phyloP scores from a whole-genome alignment of 2,888 invertebrate genomes.

The Anthophora plumipes region DNA sequence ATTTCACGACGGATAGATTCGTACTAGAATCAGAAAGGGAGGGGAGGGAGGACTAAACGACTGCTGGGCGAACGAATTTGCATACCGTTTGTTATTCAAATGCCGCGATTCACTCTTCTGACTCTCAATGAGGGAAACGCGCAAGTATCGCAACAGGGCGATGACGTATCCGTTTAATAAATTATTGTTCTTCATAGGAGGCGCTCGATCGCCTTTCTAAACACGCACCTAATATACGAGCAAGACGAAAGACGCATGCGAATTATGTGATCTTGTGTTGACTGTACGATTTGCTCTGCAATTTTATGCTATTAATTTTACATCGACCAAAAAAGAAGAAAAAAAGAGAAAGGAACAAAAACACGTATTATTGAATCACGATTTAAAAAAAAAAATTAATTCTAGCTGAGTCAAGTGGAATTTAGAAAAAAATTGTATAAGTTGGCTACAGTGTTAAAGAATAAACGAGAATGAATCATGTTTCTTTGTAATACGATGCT shows the following conservation, averaged over 20 bases:
- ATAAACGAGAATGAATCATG: too few species aligned
- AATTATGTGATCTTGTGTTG: conserved; percentile 25
- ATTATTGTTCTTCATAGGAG: conserved; percentile 74
- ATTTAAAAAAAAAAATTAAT: too few species aligned
- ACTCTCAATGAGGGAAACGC: conserved; percentile 78
- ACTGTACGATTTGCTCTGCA: conserved; percentile 2
- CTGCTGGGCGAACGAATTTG: conserved; percentile 75
- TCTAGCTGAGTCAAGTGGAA: too few species aligned
- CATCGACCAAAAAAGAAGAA: neutral
- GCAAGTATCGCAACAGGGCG: conserved; percentile 69
- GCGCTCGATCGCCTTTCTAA: conserved; percentile 69
- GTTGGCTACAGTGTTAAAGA: too few species aligned
- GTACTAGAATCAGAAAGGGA: conserved; percentile 11
- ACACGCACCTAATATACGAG: conserved; percentile 76
- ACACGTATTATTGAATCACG: too few species aligned
- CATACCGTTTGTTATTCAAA: conserved; percentile 84
- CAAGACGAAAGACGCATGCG: conserved; percentile 72
- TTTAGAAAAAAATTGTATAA: neutral
- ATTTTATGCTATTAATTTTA: conserved; percentile 6
- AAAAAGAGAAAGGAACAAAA: neutral
- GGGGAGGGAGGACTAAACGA: conserved; percentile 50
- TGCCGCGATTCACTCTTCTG: conserved; percentile 79
- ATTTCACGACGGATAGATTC: conserved; percentile 46
- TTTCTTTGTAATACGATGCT: too few species aligned
- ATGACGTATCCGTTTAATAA: conserved; percentile 77